Evolutionary conservation across 23 tunicate species (phyloP).

Genomic region (Diplosoma virens): DNA sequence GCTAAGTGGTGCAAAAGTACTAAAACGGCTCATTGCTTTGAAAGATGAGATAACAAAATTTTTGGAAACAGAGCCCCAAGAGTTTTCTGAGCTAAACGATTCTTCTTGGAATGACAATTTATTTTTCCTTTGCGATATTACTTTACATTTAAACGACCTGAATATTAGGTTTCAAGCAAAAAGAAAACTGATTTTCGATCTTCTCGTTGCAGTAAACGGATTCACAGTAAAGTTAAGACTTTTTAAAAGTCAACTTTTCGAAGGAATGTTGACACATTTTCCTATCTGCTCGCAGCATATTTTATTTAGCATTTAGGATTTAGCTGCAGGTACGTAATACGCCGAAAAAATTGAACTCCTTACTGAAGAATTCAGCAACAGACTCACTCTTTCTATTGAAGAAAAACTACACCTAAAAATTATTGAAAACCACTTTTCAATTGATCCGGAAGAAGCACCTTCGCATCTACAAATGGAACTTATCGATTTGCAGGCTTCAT

Average conservation of each 20-base stretch:
- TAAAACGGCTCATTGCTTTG: too few species aligned
- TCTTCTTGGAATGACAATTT: too few species aligned
- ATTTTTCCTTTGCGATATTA: too few species aligned
- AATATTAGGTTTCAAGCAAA: too few species aligned
- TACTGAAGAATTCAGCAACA: constrained; percentile 30
- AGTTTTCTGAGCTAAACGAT: too few species aligned
- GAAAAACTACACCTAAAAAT: constrained; percentile 45
- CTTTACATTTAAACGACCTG: too few species aligned
- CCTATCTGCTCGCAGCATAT: too few species aligned
- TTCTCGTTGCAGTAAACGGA: constrained; percentile 29
- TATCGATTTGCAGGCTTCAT: constrained; percentile 42
- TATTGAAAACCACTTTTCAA: constrained; percentile 41
- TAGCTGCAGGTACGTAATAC: constrained; percentile 37
- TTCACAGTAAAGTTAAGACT: constrained; percentile 42
- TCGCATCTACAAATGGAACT: constrained; percentile 39
- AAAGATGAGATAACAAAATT: too few species aligned
- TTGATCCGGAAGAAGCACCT: constrained; percentile 48
- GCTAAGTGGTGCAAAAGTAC: too few species aligned
- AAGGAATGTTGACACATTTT: too few species aligned
- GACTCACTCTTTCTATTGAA: constrained; percentile 44
- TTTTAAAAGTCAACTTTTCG: constrained; percentile 38
- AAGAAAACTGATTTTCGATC: constrained; percentile 25
- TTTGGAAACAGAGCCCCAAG: too few species aligned
- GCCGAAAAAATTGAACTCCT: constrained; percentile 37
- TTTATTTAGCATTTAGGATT: constrained; percentile 29